Base-by-base conservation (phyloP, 2,113 vertebrate genomes). In the Camelus dromedarius region DNA sequence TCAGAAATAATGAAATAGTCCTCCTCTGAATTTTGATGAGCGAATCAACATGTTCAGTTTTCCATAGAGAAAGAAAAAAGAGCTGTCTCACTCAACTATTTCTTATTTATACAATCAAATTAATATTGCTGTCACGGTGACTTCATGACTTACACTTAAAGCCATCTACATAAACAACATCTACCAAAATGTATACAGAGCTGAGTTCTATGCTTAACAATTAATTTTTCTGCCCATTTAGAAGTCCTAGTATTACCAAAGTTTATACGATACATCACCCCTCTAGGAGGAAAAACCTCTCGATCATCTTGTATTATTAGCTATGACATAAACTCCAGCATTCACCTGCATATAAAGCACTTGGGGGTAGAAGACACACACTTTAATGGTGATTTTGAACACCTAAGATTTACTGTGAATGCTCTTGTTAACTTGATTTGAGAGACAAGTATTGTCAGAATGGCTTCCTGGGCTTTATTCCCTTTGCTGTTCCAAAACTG, bases 1-100 rank as follows among this genome's bases (percentile, higher is more conserved):
- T 97, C 83, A 97, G 77, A 93, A 93, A 92, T 90, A 97, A 89
- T 96, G 35, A 95, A 96, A 88, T 80, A 82, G 48, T 50, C 5
- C 6, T 77, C 75, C 60, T 96, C 30, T 96, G 93, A 97, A 97
- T 97, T 96, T 93, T 98, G 92, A 96, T 96, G 64, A 96, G 72
- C 52, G 95, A 95, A 97, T 95, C 89, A 96, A 89, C 79, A 92
- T 26, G 35, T 72, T 96, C 48, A 72, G 62, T 94, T 96, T 95
- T 96, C 50, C 66, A 92, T 91, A 38, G 56, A 77, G 48, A 91
- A 97, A 93, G 54, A 96, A 95, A 96, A 96, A 92, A 89, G 66
- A 93, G 80, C 42, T 93, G 32, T 77, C 50, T 95, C 18, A 38
- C 12, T 75, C 32, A 64, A 92, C 86, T 15, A 80, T 9, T 5